Evolutionary conservation across 2,888 invertebrate genomes (phyloP).

Genomic region (Sinhomidia bicolor): DNA sequence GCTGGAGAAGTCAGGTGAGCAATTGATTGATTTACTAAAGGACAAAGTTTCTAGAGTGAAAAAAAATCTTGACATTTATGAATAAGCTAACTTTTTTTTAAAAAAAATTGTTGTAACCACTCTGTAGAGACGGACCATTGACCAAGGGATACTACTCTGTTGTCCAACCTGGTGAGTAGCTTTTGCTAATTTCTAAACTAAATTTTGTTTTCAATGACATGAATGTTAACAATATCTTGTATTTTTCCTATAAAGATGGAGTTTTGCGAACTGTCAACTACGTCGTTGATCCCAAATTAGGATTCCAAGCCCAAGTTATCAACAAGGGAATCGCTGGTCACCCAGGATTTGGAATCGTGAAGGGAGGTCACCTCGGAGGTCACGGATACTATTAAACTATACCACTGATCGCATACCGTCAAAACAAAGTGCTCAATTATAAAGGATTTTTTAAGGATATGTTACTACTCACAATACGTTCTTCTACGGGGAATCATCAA

Average conservation of each 20-base stretch:
- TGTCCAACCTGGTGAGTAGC: conserved; percentile 49
- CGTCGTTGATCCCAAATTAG: conserved; percentile 52
- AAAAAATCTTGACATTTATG: no score
- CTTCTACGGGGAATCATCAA: background rate
- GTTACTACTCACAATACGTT: background rate
- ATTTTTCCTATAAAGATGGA: conserved; percentile 27
- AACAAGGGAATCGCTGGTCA: conserved; percentile 67
- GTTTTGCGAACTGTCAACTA: conserved; percentile 61
- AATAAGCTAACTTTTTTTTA: no score
- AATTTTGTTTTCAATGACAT: background rate
- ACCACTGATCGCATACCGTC: background rate
- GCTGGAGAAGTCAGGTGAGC: conserved; percentile 64
- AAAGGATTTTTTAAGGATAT: no score
- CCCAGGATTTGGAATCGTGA: background rate
- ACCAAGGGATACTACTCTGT: conserved; percentile 69
- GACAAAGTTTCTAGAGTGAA: no score
- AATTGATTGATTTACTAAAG: background rate
- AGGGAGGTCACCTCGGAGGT: conserved; percentile 4
- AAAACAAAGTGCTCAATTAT: background rate
- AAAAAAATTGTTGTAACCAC: no score
- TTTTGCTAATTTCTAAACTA: background rate
- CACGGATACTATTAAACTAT: conserved; percentile 11
- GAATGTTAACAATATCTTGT: no score
- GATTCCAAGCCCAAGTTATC: conserved; percentile 69
- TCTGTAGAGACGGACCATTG: conserved; percentile 66